Conservation (phyloP, 2,113 vertebrate genomes). For the Pterocles burchelli region DNA sequence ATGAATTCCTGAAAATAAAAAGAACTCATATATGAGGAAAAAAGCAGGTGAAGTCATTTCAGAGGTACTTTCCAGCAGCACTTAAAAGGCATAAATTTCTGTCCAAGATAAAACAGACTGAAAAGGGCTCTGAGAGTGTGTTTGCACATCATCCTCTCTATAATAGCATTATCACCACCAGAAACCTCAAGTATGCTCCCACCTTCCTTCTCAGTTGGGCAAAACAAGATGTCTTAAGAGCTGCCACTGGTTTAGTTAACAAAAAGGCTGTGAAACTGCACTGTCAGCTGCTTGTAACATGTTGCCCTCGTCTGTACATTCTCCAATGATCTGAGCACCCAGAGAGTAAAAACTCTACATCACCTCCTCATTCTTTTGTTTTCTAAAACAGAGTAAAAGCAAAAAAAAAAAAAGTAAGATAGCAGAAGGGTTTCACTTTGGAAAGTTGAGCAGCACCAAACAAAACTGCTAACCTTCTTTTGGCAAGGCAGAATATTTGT, state of each 20-base stretch:
- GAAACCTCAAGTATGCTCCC: not conserved
- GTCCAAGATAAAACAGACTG: not conserved
- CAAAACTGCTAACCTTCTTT: not conserved
- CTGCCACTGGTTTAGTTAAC: not conserved
- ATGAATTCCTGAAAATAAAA: conserved; percentile 64
- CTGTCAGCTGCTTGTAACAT: not conserved
- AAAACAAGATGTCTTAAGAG: not conserved
- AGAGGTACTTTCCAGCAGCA: conserved; percentile 29
- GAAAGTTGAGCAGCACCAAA: conserved; percentile 17
- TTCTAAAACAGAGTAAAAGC: not conserved
- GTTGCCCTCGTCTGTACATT: not conserved
- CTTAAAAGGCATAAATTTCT: not conserved
- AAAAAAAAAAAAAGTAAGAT: not conserved
- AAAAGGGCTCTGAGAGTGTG: not conserved
- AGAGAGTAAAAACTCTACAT: not conserved
- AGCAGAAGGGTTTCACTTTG: not conserved
- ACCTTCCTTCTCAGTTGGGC: not conserved
- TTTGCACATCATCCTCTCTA: accelerated
- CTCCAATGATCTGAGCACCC: not conserved
- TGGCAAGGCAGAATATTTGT: conserved; percentile 11
- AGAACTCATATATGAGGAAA: conserved; percentile 36
- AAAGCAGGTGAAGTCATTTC: conserved; percentile 38
- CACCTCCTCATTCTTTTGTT: not conserved
- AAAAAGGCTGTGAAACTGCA: not conserved
- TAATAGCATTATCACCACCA: not conserved